Base-by-base conservation (phyloP, 2,888 invertebrate species). In the Ganaspis brasiliensis region DNA sequence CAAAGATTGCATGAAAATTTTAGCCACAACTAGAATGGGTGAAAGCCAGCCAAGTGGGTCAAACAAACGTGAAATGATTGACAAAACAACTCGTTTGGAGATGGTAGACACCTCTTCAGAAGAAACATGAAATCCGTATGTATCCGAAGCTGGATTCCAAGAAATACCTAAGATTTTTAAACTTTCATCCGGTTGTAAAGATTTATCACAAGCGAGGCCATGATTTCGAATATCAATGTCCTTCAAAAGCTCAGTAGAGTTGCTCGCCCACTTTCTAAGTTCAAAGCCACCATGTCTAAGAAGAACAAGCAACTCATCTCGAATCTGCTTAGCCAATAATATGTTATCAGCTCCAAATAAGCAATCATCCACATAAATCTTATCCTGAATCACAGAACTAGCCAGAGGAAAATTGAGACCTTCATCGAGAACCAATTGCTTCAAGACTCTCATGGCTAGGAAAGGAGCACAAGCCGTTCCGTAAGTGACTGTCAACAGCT, bases 31-130 rank as follows among this genome's bases (percentile, higher is more conserved):
- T 10, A 75, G 5, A 16, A 55, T 56, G 4, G 74, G 76, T 1
- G 76, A 70, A 4, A 72, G 2, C 74, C 79, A 80, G 5, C 80
- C 78, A 9, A 74, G 16, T 1, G 78, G 76, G 16, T 78, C 80
- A 35, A 49, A 78, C 6, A 76, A 49, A 10, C 74, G 57, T 9
- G 31, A 57, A 14, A 31, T 59, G 2, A 40, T 49, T 12, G 73
- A 73, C 3, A 73, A 31, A 16, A 73, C 59, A 1, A 19, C 14
- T 19, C 59, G 1, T 24, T 59, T 35, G 16, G 59, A 21, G n/a
- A 56, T 21, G 21, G n/a, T 10, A 9, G 9, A 21, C 5, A 16
- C 55, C 37, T 55, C 74, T 63, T 1, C 74, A 31, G 2, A n/a
- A 21, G 19, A 9, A 2, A 21, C 16, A 16, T 55, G 31, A 19